Conservation (phyloP, 1,140 invertebrate species). For the Anastrepha ludens region DNA sequence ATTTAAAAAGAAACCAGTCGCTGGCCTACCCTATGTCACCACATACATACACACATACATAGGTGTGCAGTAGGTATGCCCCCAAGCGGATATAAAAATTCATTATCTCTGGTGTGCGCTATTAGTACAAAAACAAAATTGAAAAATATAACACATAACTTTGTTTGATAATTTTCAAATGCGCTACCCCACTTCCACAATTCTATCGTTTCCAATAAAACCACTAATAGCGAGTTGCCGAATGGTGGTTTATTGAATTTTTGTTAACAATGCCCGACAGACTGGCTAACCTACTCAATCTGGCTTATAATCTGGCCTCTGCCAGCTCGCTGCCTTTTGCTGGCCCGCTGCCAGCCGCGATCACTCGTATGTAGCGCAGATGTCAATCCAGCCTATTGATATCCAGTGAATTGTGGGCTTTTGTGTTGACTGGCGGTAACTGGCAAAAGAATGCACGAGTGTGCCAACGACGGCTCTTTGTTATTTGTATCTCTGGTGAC, state of each 20-base stretch:
- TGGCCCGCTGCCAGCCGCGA: neutral
- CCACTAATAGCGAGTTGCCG: neutral
- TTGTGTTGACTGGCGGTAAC: neutral
- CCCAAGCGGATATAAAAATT: slow-evolving; percentile 26
- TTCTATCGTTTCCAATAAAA: neutral
- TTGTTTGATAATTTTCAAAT: neutral
- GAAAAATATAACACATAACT: neutral
- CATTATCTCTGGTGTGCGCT: neutral
- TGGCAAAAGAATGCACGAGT: neutral
- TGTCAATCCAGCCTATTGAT: neutral
- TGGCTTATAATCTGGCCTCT: neutral
- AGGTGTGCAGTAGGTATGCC: neutral
- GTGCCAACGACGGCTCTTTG: neutral
- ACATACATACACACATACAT: neutral
- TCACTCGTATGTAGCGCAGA: neutral
- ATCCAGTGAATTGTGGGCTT: neutral
- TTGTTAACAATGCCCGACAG: neutral
- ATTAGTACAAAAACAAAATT: neutral
- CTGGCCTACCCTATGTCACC: too few species aligned
- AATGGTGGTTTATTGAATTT: neutral
- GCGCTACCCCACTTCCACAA: neutral
- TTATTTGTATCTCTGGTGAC: neutral
- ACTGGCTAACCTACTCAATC: neutral
- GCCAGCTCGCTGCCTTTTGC: neutral
- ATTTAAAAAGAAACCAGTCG: too few species aligned